phyloP scores from a whole-genome alignment of 2,797 vertebrate species.

The Gymnoscopelus microlampas region DNA sequence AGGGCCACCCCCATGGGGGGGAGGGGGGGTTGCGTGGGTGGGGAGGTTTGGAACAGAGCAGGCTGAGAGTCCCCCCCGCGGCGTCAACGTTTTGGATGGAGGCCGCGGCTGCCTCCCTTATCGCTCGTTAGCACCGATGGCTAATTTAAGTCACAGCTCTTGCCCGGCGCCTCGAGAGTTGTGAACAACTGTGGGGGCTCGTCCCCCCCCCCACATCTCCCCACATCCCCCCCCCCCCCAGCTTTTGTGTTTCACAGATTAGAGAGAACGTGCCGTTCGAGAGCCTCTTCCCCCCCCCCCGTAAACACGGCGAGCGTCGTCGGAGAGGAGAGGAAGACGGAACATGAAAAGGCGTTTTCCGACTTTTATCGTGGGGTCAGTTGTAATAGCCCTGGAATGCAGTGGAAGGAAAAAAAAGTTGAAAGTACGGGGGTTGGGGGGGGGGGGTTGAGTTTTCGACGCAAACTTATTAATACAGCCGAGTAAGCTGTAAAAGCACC shows the following conservation, averaged over 20 bases:
- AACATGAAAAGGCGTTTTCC: too few species aligned
- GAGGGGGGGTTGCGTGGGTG: too few species aligned
- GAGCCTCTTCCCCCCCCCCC: too few species aligned
- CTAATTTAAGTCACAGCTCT: constrained; percentile 61
- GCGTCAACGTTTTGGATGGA: constrained; percentile 34
- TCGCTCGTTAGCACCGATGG: constrained; percentile 50
- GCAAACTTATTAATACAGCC: constrained; percentile 5
- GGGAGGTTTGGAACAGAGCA: too few species aligned
- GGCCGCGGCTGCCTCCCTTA: constrained; percentile 50
- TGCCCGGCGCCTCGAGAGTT: constrained; percentile 42
- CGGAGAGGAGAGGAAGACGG: too few species aligned
- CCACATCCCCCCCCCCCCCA: too few species aligned
- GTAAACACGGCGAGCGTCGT: too few species aligned
- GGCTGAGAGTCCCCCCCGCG: neutral
- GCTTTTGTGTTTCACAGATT: neutral
- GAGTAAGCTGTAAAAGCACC: constrained; percentile 8
- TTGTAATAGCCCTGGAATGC: too few species aligned
- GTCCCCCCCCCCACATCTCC: neutral
- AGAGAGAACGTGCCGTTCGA: constrained; percentile 1
- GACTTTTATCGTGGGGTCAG: too few species aligned
- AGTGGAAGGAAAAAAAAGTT: too few species aligned
- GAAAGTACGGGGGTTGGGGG: too few species aligned
- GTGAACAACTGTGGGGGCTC: constrained; percentile 6
- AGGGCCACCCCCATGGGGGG: constrained; percentile 51
- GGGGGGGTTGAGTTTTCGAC: too few species aligned